Evolutionary conservation across 2,797 vertebrate species (phyloP).

Genomic region (Lutjanus campechanus): DNA sequence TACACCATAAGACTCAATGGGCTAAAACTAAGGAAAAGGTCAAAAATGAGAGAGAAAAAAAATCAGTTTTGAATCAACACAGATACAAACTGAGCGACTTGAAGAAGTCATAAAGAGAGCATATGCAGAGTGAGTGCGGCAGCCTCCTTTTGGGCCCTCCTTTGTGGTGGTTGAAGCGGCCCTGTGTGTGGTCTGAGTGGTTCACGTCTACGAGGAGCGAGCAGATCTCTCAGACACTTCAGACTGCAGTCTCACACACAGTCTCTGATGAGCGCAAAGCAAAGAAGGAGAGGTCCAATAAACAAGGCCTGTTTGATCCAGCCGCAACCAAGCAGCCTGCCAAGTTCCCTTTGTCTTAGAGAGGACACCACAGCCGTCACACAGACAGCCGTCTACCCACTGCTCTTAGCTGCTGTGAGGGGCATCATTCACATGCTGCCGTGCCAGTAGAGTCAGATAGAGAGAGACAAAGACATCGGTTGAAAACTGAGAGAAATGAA

Average conservation of each 20-base stretch:
- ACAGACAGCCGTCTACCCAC: conserved; percentile 79
- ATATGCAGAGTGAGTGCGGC: conserved; percentile 60
- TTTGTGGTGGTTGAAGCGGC: conserved; percentile 74
- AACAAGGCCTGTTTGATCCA: conserved; percentile 83
- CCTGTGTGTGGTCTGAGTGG: conserved; percentile 83
- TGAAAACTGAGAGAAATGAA: conserved; percentile 22
- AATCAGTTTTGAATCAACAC: conserved; percentile 36
- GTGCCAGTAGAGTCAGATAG: conserved; percentile 61
- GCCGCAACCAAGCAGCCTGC: conserved; percentile 78
- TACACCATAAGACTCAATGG: conserved; percentile 12
- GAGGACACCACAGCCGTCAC: conserved; percentile 80
- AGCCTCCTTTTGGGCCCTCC: conserved; percentile 50
- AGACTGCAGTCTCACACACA: conserved; percentile 74
- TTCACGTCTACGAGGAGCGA: conserved; percentile 71
- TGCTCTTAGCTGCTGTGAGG: conserved; percentile 73
- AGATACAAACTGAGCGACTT: conserved; percentile 36
- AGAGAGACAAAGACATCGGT: conserved; percentile 17
- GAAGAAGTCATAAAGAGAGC: conserved; percentile 53
- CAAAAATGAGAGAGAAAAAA: conserved; percentile 15
- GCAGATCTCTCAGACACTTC: conserved; percentile 80
- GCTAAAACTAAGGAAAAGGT: conserved; percentile 31
- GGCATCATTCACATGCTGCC: conserved; percentile 78
- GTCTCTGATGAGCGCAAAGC: conserved; percentile 68
- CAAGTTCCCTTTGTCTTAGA: conserved; percentile 85
- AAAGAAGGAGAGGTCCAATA: conserved; percentile 82